Evolutionary conservation across 2,888 invertebrate genomes (phyloP).

Genomic region (Rhabditoides inermis): DNA sequence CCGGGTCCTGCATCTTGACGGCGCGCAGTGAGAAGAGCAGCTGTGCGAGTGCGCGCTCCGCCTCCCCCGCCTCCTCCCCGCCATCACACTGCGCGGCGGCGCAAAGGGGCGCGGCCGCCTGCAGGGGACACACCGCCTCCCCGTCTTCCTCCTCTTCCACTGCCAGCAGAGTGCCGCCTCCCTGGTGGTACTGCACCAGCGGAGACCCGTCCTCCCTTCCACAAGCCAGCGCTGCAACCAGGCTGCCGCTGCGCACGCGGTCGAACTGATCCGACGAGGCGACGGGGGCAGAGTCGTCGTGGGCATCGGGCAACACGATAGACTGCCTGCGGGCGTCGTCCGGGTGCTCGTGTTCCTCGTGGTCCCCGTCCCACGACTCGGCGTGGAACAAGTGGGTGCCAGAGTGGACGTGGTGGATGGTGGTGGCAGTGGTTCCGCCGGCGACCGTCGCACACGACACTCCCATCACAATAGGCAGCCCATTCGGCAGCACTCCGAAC

Average conservation of each 20-base stretch:
- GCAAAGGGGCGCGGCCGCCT: too few relatives aligned
- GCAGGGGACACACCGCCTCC: too few relatives aligned
- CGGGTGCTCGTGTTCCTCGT: constrained; percentile 19
- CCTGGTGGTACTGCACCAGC: constrained; percentile 28
- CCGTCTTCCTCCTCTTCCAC: constrained; percentile 18
- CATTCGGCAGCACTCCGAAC: too few relatives aligned
- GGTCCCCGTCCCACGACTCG: constrained; percentile 35
- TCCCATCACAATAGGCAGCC: too few relatives aligned
- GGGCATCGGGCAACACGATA: constrained; percentile 11
- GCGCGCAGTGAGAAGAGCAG: constrained; percentile 26
- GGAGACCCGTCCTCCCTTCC: constrained; percentile 28
- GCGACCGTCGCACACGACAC: constrained; percentile 1
- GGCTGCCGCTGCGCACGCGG: constrained; percentile 25
- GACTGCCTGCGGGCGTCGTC: constrained; percentile 13
- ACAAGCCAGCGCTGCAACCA: constrained; percentile 31
- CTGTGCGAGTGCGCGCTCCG: constrained; percentile 23
- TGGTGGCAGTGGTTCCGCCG: constrained; percentile 11
- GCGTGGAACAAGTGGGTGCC: constrained; percentile 25
- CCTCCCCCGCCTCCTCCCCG: constrained; percentile 21
- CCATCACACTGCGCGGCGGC: too few relatives aligned
- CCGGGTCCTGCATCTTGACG: constrained; percentile 27
- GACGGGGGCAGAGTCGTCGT: constrained; percentile 28
- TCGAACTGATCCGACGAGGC: constrained; percentile 34
- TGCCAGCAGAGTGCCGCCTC: constrained; percentile 21
- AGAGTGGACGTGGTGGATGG: constrained; percentile 24